phyloP scores from a whole-genome alignment of 1,140 invertebrate species.

The Telenomus remus region DNA sequence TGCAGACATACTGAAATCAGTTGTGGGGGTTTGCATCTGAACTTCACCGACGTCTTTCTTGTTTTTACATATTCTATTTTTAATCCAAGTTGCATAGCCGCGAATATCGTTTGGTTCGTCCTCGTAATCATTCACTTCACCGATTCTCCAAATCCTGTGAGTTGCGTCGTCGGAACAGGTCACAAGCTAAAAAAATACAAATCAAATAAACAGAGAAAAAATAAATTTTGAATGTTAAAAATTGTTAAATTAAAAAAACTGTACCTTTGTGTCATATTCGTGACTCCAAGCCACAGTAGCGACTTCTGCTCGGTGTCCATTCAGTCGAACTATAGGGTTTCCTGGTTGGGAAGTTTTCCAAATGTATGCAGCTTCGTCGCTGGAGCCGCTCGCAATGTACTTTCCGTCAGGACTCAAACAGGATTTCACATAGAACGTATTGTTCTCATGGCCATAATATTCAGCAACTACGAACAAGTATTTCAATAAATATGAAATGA shows the following conservation, averaged over 20 bases:
- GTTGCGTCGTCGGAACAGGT: slow-evolving; percentile 88
- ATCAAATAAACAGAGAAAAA: background rate
- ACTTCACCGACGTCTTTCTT: slow-evolving; percentile 7
- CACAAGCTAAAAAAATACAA: slow-evolving; percentile 75
- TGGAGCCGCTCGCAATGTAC: slow-evolving; percentile 89
- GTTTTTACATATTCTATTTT: slow-evolving; percentile 24
- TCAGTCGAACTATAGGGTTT: slow-evolving; percentile 80
- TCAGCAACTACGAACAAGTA: too few species aligned
- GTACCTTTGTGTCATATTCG: slow-evolving; percentile 75
- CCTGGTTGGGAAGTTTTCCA: slow-evolving; percentile 83
- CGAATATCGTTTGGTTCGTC: slow-evolving; percentile 73
- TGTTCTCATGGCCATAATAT: slow-evolving; percentile 79
- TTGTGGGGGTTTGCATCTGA: slow-evolving; percentile 63
- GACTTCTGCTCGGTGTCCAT: slow-evolving; percentile 87
- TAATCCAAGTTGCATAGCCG: slow-evolving; percentile 77
- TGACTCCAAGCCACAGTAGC: slow-evolving; percentile 88
- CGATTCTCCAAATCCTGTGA: slow-evolving; percentile 85
- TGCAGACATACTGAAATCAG: slow-evolving; percentile 32
- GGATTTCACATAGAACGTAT: slow-evolving; percentile 89
- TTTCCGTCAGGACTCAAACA: slow-evolving; percentile 85
- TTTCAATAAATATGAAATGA: slow-evolving; percentile 14
- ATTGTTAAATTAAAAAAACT: too few species aligned
- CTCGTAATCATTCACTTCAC: slow-evolving; percentile 75
- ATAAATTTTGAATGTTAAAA: too few species aligned
- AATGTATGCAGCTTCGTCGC: slow-evolving; percentile 88